Conservation (phyloP, 1,140 invertebrate species). For the Anoplolepis gracilipes region DNA sequence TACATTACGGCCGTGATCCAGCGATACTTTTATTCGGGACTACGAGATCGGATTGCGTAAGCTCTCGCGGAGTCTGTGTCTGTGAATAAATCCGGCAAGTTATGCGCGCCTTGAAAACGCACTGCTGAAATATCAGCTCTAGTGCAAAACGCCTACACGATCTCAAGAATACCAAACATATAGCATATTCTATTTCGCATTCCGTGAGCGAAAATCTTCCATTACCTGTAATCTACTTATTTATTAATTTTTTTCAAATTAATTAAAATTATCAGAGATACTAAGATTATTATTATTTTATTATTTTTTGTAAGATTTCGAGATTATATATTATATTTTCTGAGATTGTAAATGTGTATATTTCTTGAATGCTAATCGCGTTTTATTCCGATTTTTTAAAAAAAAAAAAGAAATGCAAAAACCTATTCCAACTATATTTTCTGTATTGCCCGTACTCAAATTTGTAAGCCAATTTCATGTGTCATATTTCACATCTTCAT, state of each 20-base stretch:
- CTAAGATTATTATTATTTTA: not conserved
- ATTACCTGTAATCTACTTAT: not conserved
- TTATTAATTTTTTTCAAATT: not conserved
- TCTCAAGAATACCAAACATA: not conserved
- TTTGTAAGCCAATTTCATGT: too few species aligned
- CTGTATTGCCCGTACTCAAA: too few species aligned
- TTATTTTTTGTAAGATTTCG: not conserved
- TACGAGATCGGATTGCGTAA: slow-evolving; percentile 75
- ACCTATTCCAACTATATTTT: too few species aligned
- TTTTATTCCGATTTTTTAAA: too few species aligned
- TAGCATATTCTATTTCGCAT: not conserved
- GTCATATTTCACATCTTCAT: too few species aligned
- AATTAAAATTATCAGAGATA: not conserved
- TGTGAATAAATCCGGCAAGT: slow-evolving; percentile 62
- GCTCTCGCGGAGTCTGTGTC: slow-evolving; percentile 49
- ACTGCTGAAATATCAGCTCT: not conserved
- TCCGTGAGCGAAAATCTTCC: not conserved
- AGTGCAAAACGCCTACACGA: not conserved
- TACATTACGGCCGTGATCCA: slow-evolving; percentile 78
- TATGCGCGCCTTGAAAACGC: slow-evolving; percentile 37
- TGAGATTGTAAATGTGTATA: too few species aligned
- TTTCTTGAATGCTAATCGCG: too few species aligned
- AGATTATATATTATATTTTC: not conserved
- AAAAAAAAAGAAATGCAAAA: too few species aligned
- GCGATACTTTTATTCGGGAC: slow-evolving; percentile 74